phyloP scores from a whole-genome alignment of 2,113 vertebrate genomes.

The Triplophysa tibetana region DNA sequence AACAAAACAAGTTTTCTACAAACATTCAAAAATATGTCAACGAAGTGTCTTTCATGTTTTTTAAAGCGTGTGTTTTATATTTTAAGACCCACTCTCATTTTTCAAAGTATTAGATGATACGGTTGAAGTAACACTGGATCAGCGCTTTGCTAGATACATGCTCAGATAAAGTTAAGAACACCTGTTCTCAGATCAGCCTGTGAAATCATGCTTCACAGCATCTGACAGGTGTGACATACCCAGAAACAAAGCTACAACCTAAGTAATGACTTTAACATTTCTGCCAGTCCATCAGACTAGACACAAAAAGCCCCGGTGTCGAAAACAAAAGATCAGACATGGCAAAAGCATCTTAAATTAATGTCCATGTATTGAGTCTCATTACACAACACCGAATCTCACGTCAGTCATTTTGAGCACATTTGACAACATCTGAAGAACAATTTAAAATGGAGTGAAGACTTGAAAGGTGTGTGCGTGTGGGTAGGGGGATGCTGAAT shows the following conservation, averaged over 20 bases:
- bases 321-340: slow-evolving; percentile 70
- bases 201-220: slow-evolving; percentile 63
- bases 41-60: too few species aligned
- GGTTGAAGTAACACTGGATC: neutral
- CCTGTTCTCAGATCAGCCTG: slow-evolving; percentile 58
- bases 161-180: slow-evolving; percentile 59
- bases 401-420: slow-evolving; percentile 75
- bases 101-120: neutral
- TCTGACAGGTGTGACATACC: slow-evolving; percentile 78
- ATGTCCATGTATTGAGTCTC: slow-evolving; percentile 77
- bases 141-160: slow-evolving; percentile 4
- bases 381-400: slow-evolving; percentile 78
- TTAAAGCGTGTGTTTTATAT: neutral
- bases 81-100: neutral
- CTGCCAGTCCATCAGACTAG: slow-evolving; percentile 75
- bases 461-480: slow-evolving; percentile 64
- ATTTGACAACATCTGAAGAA: slow-evolving; percentile 75
- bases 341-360: slow-evolving; percentile 74
- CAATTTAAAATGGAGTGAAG: slow-evolving; percentile 77
- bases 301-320: slow-evolving; percentile 66
- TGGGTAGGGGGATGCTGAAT: slow-evolving; percentile 75
- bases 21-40: neutral
- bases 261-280: slow-evolving; percentile 78
- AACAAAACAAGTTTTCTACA: neutral
- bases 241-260: slow-evolving; percentile 71